Base-by-base conservation (phyloP, 1,140 invertebrate species). In the Drosophila orena region DNA sequence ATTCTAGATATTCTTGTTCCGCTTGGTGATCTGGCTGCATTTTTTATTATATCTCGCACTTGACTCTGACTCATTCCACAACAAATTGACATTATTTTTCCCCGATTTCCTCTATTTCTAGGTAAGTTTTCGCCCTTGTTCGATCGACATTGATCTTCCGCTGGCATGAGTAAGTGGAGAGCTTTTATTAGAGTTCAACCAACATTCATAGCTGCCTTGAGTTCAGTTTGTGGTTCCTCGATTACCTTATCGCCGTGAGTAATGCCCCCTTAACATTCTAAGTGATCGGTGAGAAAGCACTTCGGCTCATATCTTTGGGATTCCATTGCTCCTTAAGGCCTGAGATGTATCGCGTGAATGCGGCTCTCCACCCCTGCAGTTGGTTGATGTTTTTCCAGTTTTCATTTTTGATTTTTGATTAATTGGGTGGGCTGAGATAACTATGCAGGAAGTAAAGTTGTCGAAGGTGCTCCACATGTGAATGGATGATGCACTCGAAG, bases 401-500 rank as follows among this genome's bases (percentile, higher is more conserved):
- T 66, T 68, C 46, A 72, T 80, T 79, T 77, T 66, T 68, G 50
- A 72, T 80, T 79, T 77, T 86, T 85, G 77, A 81, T 77, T 85
- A 81, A 81, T 86, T 77, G 52, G 74, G 62, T 42, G 81, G 53
- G 57, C 47, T 40, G 17, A 37, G 50, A 59, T 65, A 81, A 81
- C 68, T 75, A 86, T 66, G 50, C 81, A 86, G 81, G 81, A 85
- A 85, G 81, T 88, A 47, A 47, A 75, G 70, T 86, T 66, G 30
- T 7, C 17, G 5, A 76, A 40, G 43, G 42, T 38, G 27, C 38
- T 71, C 50, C 64, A 47, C 12, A 35, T 44, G 65, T 46, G 30
- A 30, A 15, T 43, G 30, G 22, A 12, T 43, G 40, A 35, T 57
- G 38, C 64, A 68, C 46, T 68, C 37, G 46, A 68, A 15, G 27